Evolutionary conservation across 2,797 vertebrate species (phyloP).

Genomic region (Catharus ustulatus): DNA sequence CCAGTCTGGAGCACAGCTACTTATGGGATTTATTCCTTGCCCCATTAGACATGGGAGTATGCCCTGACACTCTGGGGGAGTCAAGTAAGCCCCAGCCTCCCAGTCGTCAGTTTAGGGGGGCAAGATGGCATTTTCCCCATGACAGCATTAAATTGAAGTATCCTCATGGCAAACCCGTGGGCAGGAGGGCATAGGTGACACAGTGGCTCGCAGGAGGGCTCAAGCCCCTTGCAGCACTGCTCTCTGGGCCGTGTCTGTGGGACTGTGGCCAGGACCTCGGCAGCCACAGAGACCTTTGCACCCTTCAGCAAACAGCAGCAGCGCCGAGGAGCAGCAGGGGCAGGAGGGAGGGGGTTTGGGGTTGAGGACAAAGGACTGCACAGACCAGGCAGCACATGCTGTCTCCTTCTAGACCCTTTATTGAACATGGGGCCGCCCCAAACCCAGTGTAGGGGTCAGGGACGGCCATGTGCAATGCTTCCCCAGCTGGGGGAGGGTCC

Average conservation of each 20-base stretch:
- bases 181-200: accelerated
- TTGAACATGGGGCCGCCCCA: not conserved
- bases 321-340: accelerated
- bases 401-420: slow-evolving; percentile 31
- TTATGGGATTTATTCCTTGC: not conserved
- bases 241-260: not conserved
- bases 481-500: not conserved
- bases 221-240: not conserved
- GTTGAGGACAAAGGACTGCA: accelerated
- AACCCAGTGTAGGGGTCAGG: not conserved
- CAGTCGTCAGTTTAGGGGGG: too few relatives aligned
- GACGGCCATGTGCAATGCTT: accelerated
- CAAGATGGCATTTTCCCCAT: not conserved
- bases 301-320: slow-evolving; percentile 6
- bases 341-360: not conserved
- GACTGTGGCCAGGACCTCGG: not conserved
- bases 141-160: accelerated
- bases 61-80: not conserved
- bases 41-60: accelerated
- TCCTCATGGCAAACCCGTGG: accelerated
- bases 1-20: accelerated
- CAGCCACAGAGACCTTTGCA: slow-evolving; percentile 1
- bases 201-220: accelerated
- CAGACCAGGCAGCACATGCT: not conserved
- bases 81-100: not conserved